Percentiles rank a stretch among this genome's conserved stretches.
Conservation (phyloP, 2,888 invertebrate species). For the Euplagia quadripunctaria region DNA sequence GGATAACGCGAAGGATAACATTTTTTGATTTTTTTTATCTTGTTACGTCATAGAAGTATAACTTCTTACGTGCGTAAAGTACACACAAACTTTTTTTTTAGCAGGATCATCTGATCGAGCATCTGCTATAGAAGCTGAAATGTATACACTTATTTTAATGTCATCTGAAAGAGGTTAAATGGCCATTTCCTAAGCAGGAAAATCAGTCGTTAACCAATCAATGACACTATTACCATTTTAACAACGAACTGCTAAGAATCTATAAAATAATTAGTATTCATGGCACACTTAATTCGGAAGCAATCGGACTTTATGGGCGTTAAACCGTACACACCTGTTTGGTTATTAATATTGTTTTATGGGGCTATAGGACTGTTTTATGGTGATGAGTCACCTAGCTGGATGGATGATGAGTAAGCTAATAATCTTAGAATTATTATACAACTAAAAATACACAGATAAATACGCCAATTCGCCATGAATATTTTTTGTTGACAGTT, state of each 20-base stretch:
- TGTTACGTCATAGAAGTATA: too few species aligned
- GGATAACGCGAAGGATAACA: too few species aligned
- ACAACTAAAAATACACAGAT: background rate
- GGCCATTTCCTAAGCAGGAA: background rate
- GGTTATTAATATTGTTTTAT: constrained; percentile 47
- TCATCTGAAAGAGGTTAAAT: too few species aligned
- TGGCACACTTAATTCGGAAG: constrained; percentile 54
- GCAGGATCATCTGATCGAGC: too few species aligned
- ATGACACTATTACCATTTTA: background rate
- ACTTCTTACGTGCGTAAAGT: too few species aligned
- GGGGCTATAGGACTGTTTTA: constrained; percentile 26
- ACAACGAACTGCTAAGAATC: constrained; percentile 10
- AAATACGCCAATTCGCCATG: background rate
- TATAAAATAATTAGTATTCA: constrained; percentile 52
- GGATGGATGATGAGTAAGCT: background rate
- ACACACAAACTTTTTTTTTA: too few species aligned
- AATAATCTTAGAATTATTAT: background rate
- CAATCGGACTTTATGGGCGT: constrained; percentile 54
- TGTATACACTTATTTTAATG: too few species aligned
- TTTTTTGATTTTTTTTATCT: too few species aligned
- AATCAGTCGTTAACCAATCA: background rate
- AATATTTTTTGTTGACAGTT: too few species aligned
- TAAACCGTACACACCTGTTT: constrained; percentile 55
- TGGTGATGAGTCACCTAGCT: constrained; percentile 20
- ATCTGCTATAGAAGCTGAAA: too few species aligned